Evolutionary conservation across 1,140 invertebrate species (phyloP).

Genomic region (Drosophila lini): DNA sequence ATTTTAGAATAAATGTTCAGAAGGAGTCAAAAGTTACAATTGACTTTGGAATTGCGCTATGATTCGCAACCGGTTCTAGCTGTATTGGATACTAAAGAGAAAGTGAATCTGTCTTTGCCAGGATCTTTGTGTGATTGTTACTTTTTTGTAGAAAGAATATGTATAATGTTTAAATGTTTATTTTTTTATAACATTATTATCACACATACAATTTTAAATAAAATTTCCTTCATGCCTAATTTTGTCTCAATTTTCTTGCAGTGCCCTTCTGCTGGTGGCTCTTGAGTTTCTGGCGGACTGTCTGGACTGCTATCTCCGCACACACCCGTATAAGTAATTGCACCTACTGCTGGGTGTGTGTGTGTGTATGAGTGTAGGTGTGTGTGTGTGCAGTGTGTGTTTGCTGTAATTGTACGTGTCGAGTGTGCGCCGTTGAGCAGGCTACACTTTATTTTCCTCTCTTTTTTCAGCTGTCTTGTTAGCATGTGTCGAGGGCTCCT

Average conservation of each 20-base stretch:
- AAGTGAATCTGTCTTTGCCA: neutral
- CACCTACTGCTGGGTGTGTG: slow-evolving; percentile 2
- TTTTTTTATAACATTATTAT: neutral
- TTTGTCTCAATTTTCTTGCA: neutral
- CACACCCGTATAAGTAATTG: slow-evolving; percentile 45
- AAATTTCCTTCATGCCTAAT: neutral
- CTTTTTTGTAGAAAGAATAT: neutral
- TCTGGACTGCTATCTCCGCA: slow-evolving; percentile 49
- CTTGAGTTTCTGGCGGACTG: slow-evolving; percentile 44
- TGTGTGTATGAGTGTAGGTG: slow-evolving; percentile 1
- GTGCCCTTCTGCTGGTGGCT: slow-evolving; percentile 21
- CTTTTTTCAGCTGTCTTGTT: slow-evolving; percentile 64
- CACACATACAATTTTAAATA: no score
- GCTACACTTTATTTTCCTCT: slow-evolving; percentile 67
- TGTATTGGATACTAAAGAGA: neutral
- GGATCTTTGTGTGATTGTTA: neutral
- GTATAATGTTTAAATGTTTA: neutral
- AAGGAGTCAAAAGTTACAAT: no score
- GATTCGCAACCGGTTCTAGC: neutral
- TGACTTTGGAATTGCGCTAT: neutral
- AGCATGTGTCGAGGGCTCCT: slow-evolving; percentile 57
- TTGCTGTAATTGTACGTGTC: slow-evolving; percentile 74
- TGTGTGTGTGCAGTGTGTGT: slow-evolving; percentile 25
- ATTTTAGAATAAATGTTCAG: no score
- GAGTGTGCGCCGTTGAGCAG: slow-evolving; percentile 71